phyloP scores from a whole-genome alignment of 2,797 vertebrate genomes.

The Trachops cirrhosus region DNA sequence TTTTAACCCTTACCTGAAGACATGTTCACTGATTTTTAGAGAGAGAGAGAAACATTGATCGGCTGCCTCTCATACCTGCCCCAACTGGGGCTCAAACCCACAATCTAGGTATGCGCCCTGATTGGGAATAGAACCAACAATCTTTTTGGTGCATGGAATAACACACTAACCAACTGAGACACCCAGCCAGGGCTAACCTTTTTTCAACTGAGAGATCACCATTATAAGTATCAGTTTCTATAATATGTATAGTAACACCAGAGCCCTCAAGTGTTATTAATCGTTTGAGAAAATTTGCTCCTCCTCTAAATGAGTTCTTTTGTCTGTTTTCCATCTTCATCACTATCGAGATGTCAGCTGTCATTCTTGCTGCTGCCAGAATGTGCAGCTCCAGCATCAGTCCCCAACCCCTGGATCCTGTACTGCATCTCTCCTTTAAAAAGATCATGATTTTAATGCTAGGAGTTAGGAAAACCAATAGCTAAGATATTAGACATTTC shows the following conservation, averaged over 20 bases:
- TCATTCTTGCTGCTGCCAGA: neutral
- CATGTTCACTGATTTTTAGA: no score
- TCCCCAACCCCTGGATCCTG: neutral
- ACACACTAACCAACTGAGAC: no score
- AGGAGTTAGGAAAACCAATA: constrained; percentile 14
- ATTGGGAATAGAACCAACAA: no score
- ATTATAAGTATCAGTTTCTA: neutral
- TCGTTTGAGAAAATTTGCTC: neutral
- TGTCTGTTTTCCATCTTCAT: neutral
- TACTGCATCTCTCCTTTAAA: neutral
- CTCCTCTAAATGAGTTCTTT: neutral
- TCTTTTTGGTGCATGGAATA: no score
- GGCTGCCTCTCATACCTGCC: no score
- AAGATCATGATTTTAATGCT: neutral
- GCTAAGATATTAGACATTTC: constrained; percentile 41
- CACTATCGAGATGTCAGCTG: neutral
- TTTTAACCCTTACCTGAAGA: no score
- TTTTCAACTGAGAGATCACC: neutral
- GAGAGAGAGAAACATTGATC: no score
- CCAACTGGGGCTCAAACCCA: no score
- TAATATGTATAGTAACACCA: neutral
- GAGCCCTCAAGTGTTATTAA: neutral
- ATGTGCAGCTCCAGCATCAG: neutral
- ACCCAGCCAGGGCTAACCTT: neutral
- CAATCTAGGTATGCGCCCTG: no score